Conservation (phyloP, 2,888 invertebrate species). For the Eubasilissa splendida region DNA sequence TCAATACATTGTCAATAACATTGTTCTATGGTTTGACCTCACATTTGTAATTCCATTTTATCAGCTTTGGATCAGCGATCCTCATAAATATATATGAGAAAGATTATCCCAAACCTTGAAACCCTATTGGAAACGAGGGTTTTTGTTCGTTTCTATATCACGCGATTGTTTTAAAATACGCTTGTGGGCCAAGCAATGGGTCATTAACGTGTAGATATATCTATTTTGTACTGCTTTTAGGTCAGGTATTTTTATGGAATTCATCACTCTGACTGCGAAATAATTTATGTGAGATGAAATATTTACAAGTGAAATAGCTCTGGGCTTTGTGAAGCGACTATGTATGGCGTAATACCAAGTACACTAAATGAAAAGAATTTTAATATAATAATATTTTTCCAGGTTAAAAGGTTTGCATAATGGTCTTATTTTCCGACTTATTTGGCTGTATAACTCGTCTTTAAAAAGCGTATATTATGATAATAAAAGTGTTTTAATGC, state of each 20-base stretch:
- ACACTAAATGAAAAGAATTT: slow-evolving; percentile 7
- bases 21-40: slow-evolving; percentile 9
- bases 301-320: not conserved
- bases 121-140: slow-evolving; percentile 6
- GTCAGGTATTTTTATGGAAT: too few relatives aligned
- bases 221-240: too few relatives aligned
- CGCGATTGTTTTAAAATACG: too few relatives aligned
- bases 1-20: not conserved
- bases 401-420: slow-evolving; percentile 6
- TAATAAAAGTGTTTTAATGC: too few relatives aligned
- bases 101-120: slow-evolving; percentile 8
- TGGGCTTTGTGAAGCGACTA: not conserved
- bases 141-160: not conserved
- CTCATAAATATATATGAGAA: slow-evolving; percentile 38
- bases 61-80: slow-evolving; percentile 38
- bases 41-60: slow-evolving; percentile 33
- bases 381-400: not conserved
- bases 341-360: not conserved
- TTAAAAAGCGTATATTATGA: too few relatives aligned
- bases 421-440: not conserved
- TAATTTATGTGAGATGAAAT: too few relatives aligned
- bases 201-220: too few relatives aligned
- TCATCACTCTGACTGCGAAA: too few relatives aligned
- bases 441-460: too few relatives aligned
- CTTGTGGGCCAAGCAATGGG: too few relatives aligned